Base-by-base conservation (phyloP, 2,113 vertebrate genomes). In the Channa maculata region DNA sequence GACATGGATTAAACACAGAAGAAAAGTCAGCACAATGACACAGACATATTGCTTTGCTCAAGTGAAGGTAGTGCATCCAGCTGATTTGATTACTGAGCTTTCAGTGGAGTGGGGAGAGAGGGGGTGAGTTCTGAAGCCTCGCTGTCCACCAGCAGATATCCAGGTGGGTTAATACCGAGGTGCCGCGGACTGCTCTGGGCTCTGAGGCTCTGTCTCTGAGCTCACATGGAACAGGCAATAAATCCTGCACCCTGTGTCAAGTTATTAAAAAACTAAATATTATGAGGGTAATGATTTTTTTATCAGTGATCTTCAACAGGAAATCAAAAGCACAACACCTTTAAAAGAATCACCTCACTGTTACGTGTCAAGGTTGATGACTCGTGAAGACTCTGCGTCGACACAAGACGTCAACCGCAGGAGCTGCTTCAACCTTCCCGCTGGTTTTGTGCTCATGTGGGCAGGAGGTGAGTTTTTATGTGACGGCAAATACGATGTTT, bases 241-340 rank as follows among this genome's bases (percentile, higher is more conserved):
- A 84, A 86, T 82, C 58, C 57, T 33, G 45, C 13, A 34, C 11
- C 59, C 57, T 37, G 75, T 63, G 78, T 85, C 80, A 24, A 71
- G 48, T 82, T 66, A 85, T 82, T 68, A 88, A 83, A 87, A 55
- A 63, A 64, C 70, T 68, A 61, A 38, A 67, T 72, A 89, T 87
- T 71, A 89, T 60, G 49, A 3, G 66, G 59, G 24, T 58, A 50
- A 88, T 92, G 64, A 90, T 90, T 88, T 92, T 86, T 89, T 90
- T 72, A 91, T 69, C 70, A 76, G 60, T 6, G 8, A 76, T 83
- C 79, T 80, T 83, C 34, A 66, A 55, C 41, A 58, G 59, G 77
- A 82, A 88, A 82, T 78, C 49, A 58, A 84, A 83, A 58, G 39
- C n/a, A 1, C 45, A 14, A 33, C 36, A 3, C 60, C 67, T 59